Evolutionary conservation across 2,888 invertebrate genomes (phyloP), one percentile per base, ranked within the genome.

Genomic region (Drosophila crucigera): DNA sequence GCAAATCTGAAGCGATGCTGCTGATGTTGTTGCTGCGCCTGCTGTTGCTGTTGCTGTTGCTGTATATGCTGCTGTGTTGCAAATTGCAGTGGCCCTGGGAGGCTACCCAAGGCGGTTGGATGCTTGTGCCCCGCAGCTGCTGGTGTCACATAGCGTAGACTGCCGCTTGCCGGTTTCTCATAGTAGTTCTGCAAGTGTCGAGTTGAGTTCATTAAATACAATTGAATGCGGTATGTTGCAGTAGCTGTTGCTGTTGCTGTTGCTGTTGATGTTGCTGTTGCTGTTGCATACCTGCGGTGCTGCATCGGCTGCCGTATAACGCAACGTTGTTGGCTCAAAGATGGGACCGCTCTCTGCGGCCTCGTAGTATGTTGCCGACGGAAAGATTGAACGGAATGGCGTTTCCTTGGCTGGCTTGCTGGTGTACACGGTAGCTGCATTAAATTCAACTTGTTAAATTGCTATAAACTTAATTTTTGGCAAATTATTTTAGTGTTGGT

Each of bases 281-380:
- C 14, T 33, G 53, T 47, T 61, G 54, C 78, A 76, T 80, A 92
- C 91, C 84, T 92, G 91, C 11, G 84, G 89, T 33, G 78, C 76
- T 11, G 91, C 84, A 19, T 90, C 91, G 47, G 91, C 90, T 52
- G 87, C 74, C n/a, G 90, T 82, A 64, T 92, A 92, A 14, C 85
- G 89, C 22, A 87, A 72, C 5, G 92, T 81, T 5, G 92, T 86
- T 33, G 90, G 84, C 63, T 78, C 87, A 60, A 88, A 91, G 43
- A 85, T 64, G 39, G 73, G 67, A 39, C 76, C 62, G 30, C 55
- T 75, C 19, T 72, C 71, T 10, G 68, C 71, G 31, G 73, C 68
- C 62, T 79, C 88, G 33, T 70, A 87, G 52, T 75, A 90, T n/a
- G 74, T 62, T n/a, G 70, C 63, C 43, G 81, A 68, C 7, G 80